Evolutionary conservation across 2,888 invertebrate species (phyloP), one percentile per base, ranked within the genome.

Genomic region (Prenolepis imparis): DNA sequence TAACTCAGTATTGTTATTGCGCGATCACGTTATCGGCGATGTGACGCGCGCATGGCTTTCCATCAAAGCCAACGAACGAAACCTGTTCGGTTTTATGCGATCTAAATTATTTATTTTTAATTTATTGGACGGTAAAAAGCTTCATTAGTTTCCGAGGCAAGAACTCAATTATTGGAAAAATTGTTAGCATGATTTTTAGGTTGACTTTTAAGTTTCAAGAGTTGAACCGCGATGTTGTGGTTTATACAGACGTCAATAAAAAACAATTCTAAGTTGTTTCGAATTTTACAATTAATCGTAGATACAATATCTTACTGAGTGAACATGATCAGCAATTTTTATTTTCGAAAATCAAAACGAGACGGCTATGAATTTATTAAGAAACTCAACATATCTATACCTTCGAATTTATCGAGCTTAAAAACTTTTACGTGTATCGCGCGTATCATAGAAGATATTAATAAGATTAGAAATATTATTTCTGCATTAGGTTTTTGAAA

Each of bases 1-100:
- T 89, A 90, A 90, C 86, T 80, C 72, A 82, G 68, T 73, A 84
- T 83, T 75, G 84, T 88, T 88, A 74, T 66, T 84, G 73, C 66
- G 64, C 68, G 81, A 32, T 9, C 48, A 68, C 39, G 61, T 80
- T 83, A 86, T 84, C 86, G 81, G 57, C 28, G 75, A 70, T 61
- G 81, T 59, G 68, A 72, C 52, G 70, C 41, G 80, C 80, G 82
- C 77, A 63, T 80, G 83, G 74, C 77, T 72, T 63, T 57, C 44
- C 24, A 75, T 61, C 59, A 36, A 21, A 68, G 24, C 63, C 57
- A 63, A 32, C 15, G 41, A 41, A 78, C 59, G 70, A 78, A n/a
- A 70, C 36, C 59, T 44, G 44, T 59, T 44, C 57, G 36, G n/a
- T n/a, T 44, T 44, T 44, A 44, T 44, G 21, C n/a, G 63, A 74